Base-by-base conservation (phyloP, 2,888 invertebrate species). In the Caenorhabditis plicata region DNA sequence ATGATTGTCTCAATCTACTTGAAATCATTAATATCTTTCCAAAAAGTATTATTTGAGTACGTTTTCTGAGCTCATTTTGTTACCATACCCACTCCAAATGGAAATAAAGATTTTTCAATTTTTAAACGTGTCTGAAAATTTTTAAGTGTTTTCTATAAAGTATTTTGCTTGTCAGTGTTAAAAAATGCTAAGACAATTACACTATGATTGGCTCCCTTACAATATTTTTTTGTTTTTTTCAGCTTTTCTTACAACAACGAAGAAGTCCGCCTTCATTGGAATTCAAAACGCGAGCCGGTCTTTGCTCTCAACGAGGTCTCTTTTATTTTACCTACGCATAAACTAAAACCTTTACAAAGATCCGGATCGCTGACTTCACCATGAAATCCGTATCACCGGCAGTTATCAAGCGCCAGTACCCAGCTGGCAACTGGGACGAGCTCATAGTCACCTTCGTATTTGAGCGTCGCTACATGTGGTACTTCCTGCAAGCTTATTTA, bases 401-500 rank as follows among this genome's bases (percentile, higher is more conserved):
- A 8, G 54, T 64, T 33, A 57, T 61, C 20, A 63, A 66, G 44
- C 25, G 63, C 26, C 56, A 61, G 2, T 68, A 60, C 35, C 68
- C 68, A 3, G 68, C 68, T 25, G 68, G 68, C 4, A 42, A 43
- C n/a, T 71, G 71, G 71, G 71, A 71, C 32, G 71, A 71, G 27
- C 54, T 71, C 5, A 58, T 68, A 15, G 62, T 71, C 7, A 66
- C 64, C 2, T 64, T 71, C 19, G 64, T 60, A 1, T 71, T 71
- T 39, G 64, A 65, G 47, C 46, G 71, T 3, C 47, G 66, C 11
- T 71, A 71, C 47, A 62, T 60, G 47, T 71, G 71, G 71, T 71
- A 73, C 47, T 64, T 73, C 19, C 46, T 73, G 19, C 73, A 73
- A 39, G 70, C 70, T 11, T 73, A 70, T 40, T 46, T 73, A 4